Evolutionary conservation across 2,888 invertebrate genomes (phyloP).

Genomic region (Drosophila nr. medialis): DNA sequence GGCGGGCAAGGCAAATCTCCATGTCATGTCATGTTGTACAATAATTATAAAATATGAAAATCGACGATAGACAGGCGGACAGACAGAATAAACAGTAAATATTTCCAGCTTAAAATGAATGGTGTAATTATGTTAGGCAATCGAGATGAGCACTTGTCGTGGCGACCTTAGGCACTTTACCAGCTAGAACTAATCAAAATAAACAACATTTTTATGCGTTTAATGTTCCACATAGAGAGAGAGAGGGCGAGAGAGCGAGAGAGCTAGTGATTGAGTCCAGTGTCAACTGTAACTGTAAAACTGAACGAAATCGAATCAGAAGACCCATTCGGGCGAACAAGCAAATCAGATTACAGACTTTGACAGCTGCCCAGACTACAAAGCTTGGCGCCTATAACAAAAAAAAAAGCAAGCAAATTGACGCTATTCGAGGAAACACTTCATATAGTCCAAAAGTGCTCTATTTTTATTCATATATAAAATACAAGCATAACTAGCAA

Average conservation of each 20-base stretch:
- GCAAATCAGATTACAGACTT: constrained; percentile 40
- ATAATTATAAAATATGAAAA: constrained; percentile 68
- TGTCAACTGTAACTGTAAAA: constrained; percentile 49
- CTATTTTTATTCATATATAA: neutral
- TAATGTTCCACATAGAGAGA: constrained; percentile 29
- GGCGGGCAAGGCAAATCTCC: constrained; percentile 66
- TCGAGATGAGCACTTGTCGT: constrained; percentile 3
- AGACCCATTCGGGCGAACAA: constrained; percentile 23
- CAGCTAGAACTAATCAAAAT: constrained; percentile 1
- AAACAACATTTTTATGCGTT: constrained; percentile 28
- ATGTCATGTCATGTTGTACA: constrained; percentile 75
- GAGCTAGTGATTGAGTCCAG: neutral
- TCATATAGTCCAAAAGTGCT: neutral
- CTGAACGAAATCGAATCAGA: constrained; percentile 55
- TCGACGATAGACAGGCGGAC: constrained; percentile 34
- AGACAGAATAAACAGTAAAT: constrained; percentile 16
- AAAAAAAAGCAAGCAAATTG: constrained; percentile 56
- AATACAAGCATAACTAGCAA: neutral
- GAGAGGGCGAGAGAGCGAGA: neutral
- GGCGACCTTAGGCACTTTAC: constrained; percentile 17
- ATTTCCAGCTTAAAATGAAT: constrained; percentile 39
- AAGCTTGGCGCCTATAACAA: constrained; percentile 65
- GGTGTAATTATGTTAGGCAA: constrained; percentile 23
- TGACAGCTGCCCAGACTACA: constrained; percentile 11
- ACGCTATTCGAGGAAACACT: constrained; percentile 37